phyloP scores from a whole-genome alignment of 2,888 invertebrate species.

The Tanypteryx hageni region DNA sequence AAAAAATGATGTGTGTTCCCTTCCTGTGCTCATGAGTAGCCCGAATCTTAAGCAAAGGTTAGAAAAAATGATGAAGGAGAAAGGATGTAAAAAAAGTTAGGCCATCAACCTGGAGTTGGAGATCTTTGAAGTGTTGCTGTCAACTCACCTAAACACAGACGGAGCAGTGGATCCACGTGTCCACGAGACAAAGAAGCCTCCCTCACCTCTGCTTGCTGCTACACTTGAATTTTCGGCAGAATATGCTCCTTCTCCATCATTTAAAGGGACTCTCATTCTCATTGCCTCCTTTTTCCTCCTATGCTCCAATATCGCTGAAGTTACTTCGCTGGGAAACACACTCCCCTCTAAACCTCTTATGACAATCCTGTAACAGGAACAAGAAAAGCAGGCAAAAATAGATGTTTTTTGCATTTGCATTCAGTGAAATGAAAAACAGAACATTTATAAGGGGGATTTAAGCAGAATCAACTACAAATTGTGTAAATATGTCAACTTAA shows the following conservation, averaged over 20 bases:
- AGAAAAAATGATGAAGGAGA: slow-evolving; percentile 28
- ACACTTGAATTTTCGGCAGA: slow-evolving; percentile 13
- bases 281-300: slow-evolving; percentile 64
- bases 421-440: no score
- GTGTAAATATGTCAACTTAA: no score
- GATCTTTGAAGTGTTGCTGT: slow-evolving; percentile 62
- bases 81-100: slow-evolving; percentile 52
- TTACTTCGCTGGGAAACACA: slow-evolving; percentile 85
- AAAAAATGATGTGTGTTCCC: background rate
- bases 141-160: slow-evolving; percentile 72
- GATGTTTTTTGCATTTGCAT: no score
- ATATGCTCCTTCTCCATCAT: slow-evolving; percentile 23
- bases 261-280: background rate
- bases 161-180: slow-evolving; percentile 73
- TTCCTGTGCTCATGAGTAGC: background rate
- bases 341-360: slow-evolving; percentile 84
- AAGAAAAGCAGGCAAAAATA: background rate
- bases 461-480: no score
- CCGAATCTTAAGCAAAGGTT: slow-evolving; percentile 25
- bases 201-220: slow-evolving; percentile 70
- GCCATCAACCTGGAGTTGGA: slow-evolving; percentile 59
- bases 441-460: no score
- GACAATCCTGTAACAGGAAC: slow-evolving; percentile 79
- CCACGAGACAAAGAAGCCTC: slow-evolving; percentile 73
- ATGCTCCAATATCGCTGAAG: slow-evolving; percentile 81